A percentile compares a stretch with the other conserved stretches of the same genome.
These are phyloP conservation scores for Salvelinus namaycush DNA, from an alignment of 2,113 vertebrate genomes.

Conservation along the genomic window DNA sequence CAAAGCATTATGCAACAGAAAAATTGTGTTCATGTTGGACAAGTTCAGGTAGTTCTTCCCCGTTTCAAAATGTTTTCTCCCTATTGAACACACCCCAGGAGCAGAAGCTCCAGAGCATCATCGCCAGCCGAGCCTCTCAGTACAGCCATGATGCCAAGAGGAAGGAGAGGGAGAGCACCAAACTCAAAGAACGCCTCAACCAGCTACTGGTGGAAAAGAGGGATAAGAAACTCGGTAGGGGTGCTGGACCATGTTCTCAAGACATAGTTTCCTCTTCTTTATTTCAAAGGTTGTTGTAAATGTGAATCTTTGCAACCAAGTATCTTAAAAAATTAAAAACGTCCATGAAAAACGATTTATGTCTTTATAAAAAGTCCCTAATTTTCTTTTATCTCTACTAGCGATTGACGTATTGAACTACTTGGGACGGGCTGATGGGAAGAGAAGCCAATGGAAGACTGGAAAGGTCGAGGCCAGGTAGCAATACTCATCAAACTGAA, in stretches of 20 bases:
- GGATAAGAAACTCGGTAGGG: slow-evolving; percentile 88
- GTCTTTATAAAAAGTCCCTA: too few relatives aligned
- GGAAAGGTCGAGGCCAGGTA: slow-evolving; percentile 85
- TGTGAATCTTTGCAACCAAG: neutral
- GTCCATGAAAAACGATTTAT: too few relatives aligned
- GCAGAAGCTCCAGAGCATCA: slow-evolving; percentile 92
- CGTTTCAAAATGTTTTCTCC: too few relatives aligned
- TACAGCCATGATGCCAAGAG: slow-evolving; percentile 96
- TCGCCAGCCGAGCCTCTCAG: slow-evolving; percentile 91
- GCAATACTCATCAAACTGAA: too few relatives aligned
- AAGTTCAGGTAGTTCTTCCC: neutral
- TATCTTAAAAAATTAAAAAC: too few relatives aligned
- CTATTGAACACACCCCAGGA: slow-evolving; percentile 71
- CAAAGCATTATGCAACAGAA: too few relatives aligned
- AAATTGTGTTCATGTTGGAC: too few relatives aligned
- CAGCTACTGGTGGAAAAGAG: slow-evolving; percentile 92
- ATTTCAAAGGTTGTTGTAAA: neutral
- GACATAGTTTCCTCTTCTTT: neutral
- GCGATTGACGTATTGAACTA: slow-evolving; percentile 93
- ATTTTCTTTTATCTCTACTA: slow-evolving; percentile 58
- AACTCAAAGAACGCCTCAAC: slow-evolving; percentile 91
- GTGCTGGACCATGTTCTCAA: neutral
- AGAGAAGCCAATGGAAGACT: slow-evolving; percentile 92
- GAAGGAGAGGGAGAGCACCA: slow-evolving; percentile 90
- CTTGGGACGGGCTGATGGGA: slow-evolving; percentile 91